phyloP scores from a whole-genome alignment of 2,888 invertebrate species.

The Philonicus albiceps region DNA sequence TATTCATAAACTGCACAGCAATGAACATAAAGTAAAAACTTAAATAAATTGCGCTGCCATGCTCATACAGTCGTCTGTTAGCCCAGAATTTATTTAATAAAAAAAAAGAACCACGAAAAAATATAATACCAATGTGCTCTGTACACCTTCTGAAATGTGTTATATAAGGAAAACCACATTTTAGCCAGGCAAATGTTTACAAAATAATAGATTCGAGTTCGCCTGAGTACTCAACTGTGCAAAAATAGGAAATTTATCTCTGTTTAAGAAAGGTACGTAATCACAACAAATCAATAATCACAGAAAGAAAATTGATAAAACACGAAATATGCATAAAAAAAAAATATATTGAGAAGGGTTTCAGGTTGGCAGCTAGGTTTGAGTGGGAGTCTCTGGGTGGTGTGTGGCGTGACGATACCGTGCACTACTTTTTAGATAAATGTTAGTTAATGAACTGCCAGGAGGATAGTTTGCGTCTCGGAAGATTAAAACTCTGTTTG shows the following conservation, averaged over 20 bases:
- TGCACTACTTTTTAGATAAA: neutral
- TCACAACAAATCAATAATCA: conserved; percentile 32
- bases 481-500: neutral
- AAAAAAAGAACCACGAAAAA: neutral
- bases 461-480: neutral
- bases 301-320: conserved; percentile 35
- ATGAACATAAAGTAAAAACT: neutral
- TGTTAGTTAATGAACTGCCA: neutral
- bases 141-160: neutral
- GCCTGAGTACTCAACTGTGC: neutral
- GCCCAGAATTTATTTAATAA: neutral
- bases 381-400: neutral
- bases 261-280: conserved; percentile 28
- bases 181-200: conserved; percentile 15
- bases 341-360: neutral
- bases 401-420: neutral
- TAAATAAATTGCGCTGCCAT: neutral
- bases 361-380: neutral
- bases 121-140: neutral
- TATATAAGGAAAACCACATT: neutral
- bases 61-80: neutral
- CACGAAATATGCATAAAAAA: conserved; percentile 32
- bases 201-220: conserved; percentile 6
- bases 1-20: neutral
- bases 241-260: conserved; percentile 9